phyloP scores from a whole-genome alignment of 1,140 invertebrate species.

The Leptoteleia sp. region DNA sequence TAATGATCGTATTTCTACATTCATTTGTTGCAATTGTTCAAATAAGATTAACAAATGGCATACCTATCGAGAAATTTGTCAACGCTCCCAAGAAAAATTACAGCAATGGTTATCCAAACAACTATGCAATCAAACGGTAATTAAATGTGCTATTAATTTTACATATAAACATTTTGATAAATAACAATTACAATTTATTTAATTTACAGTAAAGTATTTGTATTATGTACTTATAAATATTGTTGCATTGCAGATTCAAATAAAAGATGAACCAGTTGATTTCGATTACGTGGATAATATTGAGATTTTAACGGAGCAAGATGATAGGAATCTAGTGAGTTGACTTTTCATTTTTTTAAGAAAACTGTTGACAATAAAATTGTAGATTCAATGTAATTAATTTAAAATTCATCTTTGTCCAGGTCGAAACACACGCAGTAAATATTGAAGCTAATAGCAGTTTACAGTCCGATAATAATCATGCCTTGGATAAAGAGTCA shows the following conservation, averaged over 20 bases:
- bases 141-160: background rate
- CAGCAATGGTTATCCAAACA: conserved; percentile 75
- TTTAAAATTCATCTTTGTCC: background rate
- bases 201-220: no score
- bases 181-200: background rate
- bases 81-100: conserved; percentile 77
- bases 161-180: background rate
- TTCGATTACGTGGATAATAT: conserved; percentile 66
- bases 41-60: conserved; percentile 79
- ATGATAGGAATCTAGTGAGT: conserved; percentile 66
- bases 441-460: conserved; percentile 31
- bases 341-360: conserved; percentile 6
- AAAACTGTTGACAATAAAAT: background rate
- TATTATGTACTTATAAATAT: no score
- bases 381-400: background rate
- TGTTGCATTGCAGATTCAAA: conserved; percentile 58
- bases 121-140: conserved; percentile 47
- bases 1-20: conserved; percentile 75
- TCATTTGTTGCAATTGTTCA: conserved; percentile 77
- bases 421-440: conserved; percentile 36
- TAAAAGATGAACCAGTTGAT: conserved; percentile 76
- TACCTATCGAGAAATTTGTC: conserved; percentile 76
- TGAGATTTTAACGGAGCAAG: conserved; percentile 59
- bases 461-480: conserved; percentile 15
- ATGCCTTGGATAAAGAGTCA: conserved; percentile 31